Percentiles rank a stretch among this genome's conserved stretches.
phyloP scores from a whole-genome alignment of 1,140 invertebrate species.

The Polypedilum vanderplanki region DNA sequence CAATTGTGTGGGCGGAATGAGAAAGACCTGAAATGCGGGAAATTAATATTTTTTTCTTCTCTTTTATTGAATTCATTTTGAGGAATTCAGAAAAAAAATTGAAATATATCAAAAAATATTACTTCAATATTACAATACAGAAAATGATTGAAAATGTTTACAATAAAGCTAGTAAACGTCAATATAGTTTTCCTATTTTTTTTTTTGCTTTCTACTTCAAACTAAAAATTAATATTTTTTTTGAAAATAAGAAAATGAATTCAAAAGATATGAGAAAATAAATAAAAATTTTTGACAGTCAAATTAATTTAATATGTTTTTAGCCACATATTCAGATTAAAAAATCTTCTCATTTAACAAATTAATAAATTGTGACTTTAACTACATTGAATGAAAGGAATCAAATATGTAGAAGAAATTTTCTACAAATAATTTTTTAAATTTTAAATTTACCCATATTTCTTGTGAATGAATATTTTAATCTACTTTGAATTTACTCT shows the following conservation, averaged over 20 bases:
- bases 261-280: constrained; percentile 1
- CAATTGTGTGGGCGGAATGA: no score
- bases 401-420: not conserved
- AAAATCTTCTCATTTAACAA: not conserved
- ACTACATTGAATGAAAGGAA: constrained; percentile 18
- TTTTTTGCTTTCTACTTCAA: no score
- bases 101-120: no score
- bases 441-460: not conserved
- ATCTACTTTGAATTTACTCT: not conserved
- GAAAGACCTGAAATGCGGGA: no score
- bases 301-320: constrained; percentile 9
- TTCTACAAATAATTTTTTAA: not conserved
- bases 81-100: no score
- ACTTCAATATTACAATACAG: no score
- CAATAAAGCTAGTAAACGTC: no score
- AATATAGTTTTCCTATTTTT: no score
- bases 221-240: no score
- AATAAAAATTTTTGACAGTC: constrained; percentile 1
- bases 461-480: not conserved
- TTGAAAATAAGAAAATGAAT: not conserved
- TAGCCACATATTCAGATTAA: not conserved
- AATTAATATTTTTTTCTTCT: no score
- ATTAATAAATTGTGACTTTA: constrained; percentile 20
- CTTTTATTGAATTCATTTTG: no score
- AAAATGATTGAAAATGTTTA: no score